A percentile compares a stretch with the other conserved stretches of the same genome.
Conservation (phyloP, 2,113 vertebrate genomes). For the Neogobius melanostomus region DNA sequence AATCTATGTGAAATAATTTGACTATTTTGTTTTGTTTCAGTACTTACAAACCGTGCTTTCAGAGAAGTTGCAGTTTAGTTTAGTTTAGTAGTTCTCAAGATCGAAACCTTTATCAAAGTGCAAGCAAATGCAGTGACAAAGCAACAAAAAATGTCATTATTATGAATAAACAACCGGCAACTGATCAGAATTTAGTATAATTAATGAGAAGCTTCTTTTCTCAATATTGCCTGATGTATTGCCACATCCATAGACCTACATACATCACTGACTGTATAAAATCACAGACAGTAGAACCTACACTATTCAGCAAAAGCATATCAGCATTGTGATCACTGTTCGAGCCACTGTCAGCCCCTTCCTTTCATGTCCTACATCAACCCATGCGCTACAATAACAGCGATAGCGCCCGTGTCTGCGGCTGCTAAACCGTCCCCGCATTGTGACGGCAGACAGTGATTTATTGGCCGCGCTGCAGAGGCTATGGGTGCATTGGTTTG, state of each 20-base stretch:
- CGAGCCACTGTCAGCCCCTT: conserved; percentile 32
- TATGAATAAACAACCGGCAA: too few relatives aligned
- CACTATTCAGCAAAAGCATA: conserved; percentile 16
- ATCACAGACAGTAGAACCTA: conserved; percentile 8
- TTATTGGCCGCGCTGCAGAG: conserved; percentile 71
- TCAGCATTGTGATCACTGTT: conserved; percentile 29
- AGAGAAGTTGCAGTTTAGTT: too few relatives aligned
- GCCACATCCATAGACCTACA: background rate
- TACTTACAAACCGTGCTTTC: too few relatives aligned
- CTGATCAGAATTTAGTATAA: too few relatives aligned
- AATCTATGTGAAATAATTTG: too few relatives aligned
- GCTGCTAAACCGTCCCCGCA: conserved; percentile 54
- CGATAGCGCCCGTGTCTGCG: conserved; percentile 38
- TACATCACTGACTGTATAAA: background rate
- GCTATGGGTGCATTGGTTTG: conserved; percentile 61
- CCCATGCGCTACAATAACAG: conserved; percentile 43
- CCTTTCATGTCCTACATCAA: conserved; percentile 43
- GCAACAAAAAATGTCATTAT: too few relatives aligned
- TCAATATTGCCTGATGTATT: too few relatives aligned
- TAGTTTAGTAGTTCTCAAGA: too few relatives aligned
- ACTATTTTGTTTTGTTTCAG: too few relatives aligned
- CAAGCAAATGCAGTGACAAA: too few relatives aligned
- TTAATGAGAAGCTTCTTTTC: too few relatives aligned
- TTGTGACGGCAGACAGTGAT: conserved; percentile 74
- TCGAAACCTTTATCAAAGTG: too few relatives aligned